phyloP scores from a whole-genome alignment of 2,888 invertebrate species.

The Tubiluchus corallicola region DNA sequence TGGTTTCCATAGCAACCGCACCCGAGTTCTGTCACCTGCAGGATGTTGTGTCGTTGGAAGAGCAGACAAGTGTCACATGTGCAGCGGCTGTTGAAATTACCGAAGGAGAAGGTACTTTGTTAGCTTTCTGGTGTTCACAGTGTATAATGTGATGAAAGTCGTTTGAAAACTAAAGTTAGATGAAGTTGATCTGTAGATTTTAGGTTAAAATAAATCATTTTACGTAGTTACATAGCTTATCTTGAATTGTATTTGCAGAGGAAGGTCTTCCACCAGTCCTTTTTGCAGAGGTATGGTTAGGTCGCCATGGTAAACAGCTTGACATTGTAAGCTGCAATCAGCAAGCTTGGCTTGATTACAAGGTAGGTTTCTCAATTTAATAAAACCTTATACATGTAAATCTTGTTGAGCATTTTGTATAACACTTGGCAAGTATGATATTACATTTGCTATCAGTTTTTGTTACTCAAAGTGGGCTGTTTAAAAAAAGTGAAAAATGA shows the following conservation, averaged over 20 bases:
- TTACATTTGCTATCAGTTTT: too few relatives aligned
- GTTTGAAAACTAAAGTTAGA: neutral
- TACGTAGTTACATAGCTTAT: too few relatives aligned
- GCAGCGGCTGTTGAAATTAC: conserved; percentile 12
- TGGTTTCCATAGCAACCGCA: conserved; percentile 72
- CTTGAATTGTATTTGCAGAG: too few relatives aligned
- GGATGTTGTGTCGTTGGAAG: conserved; percentile 52
- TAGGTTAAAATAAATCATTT: too few relatives aligned
- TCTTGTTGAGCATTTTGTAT: too few relatives aligned
- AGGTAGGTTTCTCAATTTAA: conserved; percentile 15
- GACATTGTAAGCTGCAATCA: conserved; percentile 23
- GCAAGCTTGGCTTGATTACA: conserved; percentile 24
- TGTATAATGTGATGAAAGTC: neutral
- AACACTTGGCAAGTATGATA: too few relatives aligned
- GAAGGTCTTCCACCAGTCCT: too few relatives aligned
- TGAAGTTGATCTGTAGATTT: too few relatives aligned
- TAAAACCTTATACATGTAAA: too few relatives aligned
- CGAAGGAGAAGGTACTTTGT: neutral
- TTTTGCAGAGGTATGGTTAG: conserved; percentile 20
- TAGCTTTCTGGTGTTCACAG: too few relatives aligned
- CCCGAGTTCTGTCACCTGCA: conserved; percentile 79
- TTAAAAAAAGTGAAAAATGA: too few relatives aligned
- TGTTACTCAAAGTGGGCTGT: too few relatives aligned
- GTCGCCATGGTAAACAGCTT: conserved; percentile 20
- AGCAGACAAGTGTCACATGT: conserved; percentile 17